Base-by-base conservation (phyloP, 1,140 invertebrate genomes). In the Panagrolaimus sp. region DNA sequence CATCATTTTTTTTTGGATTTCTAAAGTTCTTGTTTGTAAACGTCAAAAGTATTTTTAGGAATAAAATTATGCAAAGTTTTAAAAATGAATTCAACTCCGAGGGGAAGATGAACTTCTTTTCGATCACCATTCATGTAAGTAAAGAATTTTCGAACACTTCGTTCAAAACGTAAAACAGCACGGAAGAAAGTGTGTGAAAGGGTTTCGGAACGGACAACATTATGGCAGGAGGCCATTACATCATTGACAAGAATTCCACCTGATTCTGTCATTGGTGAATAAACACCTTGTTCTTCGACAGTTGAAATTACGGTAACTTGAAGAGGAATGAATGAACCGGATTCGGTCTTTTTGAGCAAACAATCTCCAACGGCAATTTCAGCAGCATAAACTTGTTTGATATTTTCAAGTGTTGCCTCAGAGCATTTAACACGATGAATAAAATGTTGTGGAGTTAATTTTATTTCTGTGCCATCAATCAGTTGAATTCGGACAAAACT, bases 151-250 rank as follows among this genome's bases (percentile, higher is more conserved):
- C 52, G 52, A 4, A 58, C 52, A 21, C 3, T 3, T 58, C 52
- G 52, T 58, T 58, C 52, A 24, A 58, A 58, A 2, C 52, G 52
- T 24, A 58, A 58, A 58, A 58, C 52, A 21, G 52, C 52, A 21
- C 72, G 43, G 45, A 76, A 68, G 70, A 76, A 76, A 15, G 74
- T 69, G n/a, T 76, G 74, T n/a, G 70, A 55, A 7, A 76, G 38
- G 7, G 73, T 67, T 43, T 75, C 66, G 3, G 66, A 66, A 28
- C 55, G 48, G 48, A 78, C 69, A 32, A 78, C 73, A 68, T 77
- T 78, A 45, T 78, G 77, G 52, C 77, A 78, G 9, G 74, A 77
- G 15, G 72, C 77, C 43, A 78, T 67, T 10, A 78, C 38, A 55
- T 74, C 70, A 44, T 78, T 75, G 43, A 78, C 77, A 47, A 78